These are phyloP conservation scores for Diuraphis noxia DNA, from an alignment of 1,140 invertebrate species.

Conservation along the genomic window DNA sequence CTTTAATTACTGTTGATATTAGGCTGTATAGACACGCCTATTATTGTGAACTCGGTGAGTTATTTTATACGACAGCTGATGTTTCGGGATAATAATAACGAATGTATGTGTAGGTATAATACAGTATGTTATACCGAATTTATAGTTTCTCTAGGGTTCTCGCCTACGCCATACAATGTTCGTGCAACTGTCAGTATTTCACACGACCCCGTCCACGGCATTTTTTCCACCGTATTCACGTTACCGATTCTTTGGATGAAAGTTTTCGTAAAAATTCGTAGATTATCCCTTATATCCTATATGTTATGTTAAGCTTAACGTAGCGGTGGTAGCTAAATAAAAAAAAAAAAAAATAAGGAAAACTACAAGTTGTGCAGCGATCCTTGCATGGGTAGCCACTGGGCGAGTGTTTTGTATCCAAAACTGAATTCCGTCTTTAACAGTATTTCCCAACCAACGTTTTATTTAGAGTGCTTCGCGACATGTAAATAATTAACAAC, in stretches of 20 bases:
- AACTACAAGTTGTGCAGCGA: background rate
- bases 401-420: background rate
- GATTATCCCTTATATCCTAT: background rate
- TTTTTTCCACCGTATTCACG: background rate
- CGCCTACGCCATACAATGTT: background rate
- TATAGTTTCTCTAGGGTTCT: background rate
- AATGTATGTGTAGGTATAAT: background rate
- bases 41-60: background rate
- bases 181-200: background rate
- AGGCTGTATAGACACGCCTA: background rate
- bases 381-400: background rate
- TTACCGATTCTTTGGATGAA: background rate
- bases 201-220: background rate
- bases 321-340: background rate
- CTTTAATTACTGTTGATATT: background rate
- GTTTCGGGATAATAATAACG: background rate
- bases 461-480: background rate
- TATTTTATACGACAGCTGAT: conserved; percentile 1
- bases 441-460: background rate
- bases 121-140: background rate
- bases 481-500: conserved; percentile 7
- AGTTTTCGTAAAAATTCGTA: background rate
- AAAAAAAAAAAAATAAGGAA: background rate
- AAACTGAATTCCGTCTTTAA: background rate
- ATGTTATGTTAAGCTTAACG: background rate